phyloP scores from a whole-genome alignment of 1,140 invertebrate genomes.

The Muscidifurax raptorellus region DNA sequence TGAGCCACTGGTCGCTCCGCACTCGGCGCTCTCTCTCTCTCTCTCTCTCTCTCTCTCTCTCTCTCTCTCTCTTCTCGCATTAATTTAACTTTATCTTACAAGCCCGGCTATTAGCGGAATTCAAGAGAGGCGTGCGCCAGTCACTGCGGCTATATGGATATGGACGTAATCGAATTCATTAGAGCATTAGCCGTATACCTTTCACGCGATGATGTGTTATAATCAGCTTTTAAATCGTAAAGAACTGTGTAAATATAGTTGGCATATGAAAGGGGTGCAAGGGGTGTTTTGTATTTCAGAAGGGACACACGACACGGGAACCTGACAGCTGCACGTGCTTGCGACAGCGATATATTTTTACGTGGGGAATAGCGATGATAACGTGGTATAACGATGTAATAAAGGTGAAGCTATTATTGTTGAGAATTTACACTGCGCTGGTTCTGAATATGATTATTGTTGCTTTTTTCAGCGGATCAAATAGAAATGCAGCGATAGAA shows the following conservation, averaged over 20 bases:
- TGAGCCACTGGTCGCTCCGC: conserved; percentile 26
- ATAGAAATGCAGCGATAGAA: no score
- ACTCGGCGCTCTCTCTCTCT: conserved; percentile 11
- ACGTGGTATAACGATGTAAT: no score
- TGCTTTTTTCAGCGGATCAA: no score
- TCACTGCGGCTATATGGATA: background rate
- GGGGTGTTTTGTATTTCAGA: no score
- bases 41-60: conserved; percentile 12
- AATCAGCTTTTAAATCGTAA: background rate
- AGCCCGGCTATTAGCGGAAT: conserved; percentile 26
- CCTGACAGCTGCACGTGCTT: no score
- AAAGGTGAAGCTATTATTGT: no score
- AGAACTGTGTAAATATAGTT: background rate
- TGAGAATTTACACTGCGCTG: no score
- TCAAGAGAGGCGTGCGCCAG: background rate
- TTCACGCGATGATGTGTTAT: background rate
- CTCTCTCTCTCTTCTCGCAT: conserved; percentile 5
- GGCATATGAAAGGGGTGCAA: no score
- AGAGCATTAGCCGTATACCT: background rate
- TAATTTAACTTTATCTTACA: conserved; percentile 41
- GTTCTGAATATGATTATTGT: no score
- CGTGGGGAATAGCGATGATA: no score
- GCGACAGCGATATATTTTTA: no score
- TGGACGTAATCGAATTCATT: conserved; percentile 1
- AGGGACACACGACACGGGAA: no score